Base-by-base conservation (phyloP, 2,113 vertebrate species). In the Laterallus jamaicensis region DNA sequence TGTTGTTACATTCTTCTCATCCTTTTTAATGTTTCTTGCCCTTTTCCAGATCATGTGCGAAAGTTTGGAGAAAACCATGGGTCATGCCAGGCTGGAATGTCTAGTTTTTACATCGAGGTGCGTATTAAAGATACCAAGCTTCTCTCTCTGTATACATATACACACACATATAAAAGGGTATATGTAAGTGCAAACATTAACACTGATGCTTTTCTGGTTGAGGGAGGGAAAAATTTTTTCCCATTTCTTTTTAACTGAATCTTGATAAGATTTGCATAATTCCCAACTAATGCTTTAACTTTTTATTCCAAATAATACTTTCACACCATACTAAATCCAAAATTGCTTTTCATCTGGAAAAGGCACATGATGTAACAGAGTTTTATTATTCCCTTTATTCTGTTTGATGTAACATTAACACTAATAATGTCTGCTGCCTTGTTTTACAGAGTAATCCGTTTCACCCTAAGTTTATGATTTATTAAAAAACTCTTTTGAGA, bases 11-110 rank as follows among this genome's bases (percentile, higher is more conserved):
- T 54, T 21, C 55, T 82, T 96, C 73, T 96, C 20, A 91, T 64
- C 6, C 26, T 91, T 73, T 50, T 91, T 15, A 66, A 79, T 95
- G 49, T 63, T 96, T 96, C 79, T 88, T 95, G 12, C 59, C 60
- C 5, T 4, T 96, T 96, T 89, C 62, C 92, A 99, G 99, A 98
- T 97, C 49, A 92, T 54, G 76, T 90, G 35, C 97, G 52, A 58
- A 98, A 97, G 70, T 98, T 98, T 95, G 98, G 98, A 94, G 98
- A 98, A 90, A 32, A 96, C 75, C 97, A 98, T 88, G 98, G 97
- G 18, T 98, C 98, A 2, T 99, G 99, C 96, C 99, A 99, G 97
- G 98, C 97, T 97, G 99, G 99, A 81, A 99, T 98, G 62, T 98
- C 98, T 81, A 99, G 97, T 91, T 98, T 98, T 95, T 97, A 98